phyloP scores from a whole-genome alignment of 2,888 invertebrate genomes.

The Hirudinaria manillensis region DNA sequence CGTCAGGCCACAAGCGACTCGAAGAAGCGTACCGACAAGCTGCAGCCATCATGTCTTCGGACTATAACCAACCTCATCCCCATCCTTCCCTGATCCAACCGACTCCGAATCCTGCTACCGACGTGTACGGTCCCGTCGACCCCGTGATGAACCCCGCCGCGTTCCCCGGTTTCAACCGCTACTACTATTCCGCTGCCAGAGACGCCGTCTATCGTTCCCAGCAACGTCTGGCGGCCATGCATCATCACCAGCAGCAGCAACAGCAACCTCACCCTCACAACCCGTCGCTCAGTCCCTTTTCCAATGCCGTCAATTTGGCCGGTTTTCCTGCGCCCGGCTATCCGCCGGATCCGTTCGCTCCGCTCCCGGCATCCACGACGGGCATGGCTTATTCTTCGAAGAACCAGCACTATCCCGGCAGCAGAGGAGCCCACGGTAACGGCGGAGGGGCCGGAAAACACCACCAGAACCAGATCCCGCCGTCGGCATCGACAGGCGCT shows the following conservation, averaged over 20 bases:
- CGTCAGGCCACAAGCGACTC: conserved; percentile 43
- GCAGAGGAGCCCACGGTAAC: too few species aligned
- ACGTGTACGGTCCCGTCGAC: conserved; percentile 44
- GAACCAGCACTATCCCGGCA: conserved; percentile 10
- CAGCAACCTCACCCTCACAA: conserved; percentile 10
- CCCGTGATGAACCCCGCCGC: conserved; percentile 46
- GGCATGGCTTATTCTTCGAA: background rate
- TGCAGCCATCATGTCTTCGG: conserved; percentile 35
- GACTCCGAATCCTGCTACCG: conserved; percentile 31
- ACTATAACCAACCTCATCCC: conserved; percentile 41
- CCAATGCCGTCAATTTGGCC: conserved; percentile 18
- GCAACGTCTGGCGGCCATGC: conserved; percentile 45
- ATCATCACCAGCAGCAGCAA: conserved; percentile 48
- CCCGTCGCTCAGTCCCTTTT: conserved; percentile 15
- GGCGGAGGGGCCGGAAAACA: background rate
- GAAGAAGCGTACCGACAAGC: conserved; percentile 47
- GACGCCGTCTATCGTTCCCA: conserved; percentile 50
- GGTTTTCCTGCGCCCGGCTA: background rate
- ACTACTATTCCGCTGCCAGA: conserved; percentile 47
- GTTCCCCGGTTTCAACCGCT: conserved; percentile 44
- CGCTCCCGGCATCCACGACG: background rate
- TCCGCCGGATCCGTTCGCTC: conserved; percentile 1
- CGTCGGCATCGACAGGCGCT: background rate
- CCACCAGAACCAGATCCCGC: conserved; percentile 13
- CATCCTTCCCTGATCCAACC: conserved; percentile 41